Conservation (phyloP, 2,888 invertebrate genomes). For the Hypercompe scribonia region DNA sequence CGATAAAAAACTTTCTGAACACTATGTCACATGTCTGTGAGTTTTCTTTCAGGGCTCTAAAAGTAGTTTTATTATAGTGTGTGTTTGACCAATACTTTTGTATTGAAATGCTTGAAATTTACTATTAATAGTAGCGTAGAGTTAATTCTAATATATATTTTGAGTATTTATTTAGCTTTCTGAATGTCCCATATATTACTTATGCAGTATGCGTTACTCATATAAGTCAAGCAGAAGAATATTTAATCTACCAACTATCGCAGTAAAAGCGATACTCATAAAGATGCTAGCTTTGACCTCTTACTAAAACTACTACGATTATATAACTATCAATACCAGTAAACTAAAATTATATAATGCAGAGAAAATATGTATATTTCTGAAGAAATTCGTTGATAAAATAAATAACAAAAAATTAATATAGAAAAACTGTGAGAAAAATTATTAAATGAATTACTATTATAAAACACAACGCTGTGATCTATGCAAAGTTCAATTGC, state of each 20-base stretch:
- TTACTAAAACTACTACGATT: conserved; percentile 16
- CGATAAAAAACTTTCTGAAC: neutral
- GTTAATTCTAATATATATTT: no score
- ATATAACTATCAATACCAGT: neutral
- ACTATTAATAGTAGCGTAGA: no score
- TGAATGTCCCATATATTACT: conserved; percentile 53
- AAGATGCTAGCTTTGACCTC: neutral
- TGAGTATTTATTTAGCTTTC: no score
- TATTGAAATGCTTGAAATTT: no score
- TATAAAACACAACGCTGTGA: no score
- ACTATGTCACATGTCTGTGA: neutral
- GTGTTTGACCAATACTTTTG: no score
- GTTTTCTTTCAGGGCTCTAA: neutral
- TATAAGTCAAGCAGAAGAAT: conserved; percentile 61
- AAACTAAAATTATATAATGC: neutral
- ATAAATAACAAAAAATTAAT: neutral
- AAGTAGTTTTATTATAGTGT: neutral
- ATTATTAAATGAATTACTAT: no score
- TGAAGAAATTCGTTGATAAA: neutral
- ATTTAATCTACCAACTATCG: conserved; percentile 68
- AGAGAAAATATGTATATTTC: neutral
- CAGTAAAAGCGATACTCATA: conserved; percentile 46
- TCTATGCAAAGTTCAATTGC: no score
- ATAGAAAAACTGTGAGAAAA: neutral
- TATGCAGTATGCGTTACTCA: conserved; percentile 61